Evolutionary conservation across 2,888 invertebrate genomes (phyloP), one percentile per base, ranked within the genome.

Genomic region (Xanthorhoe designata): DNA sequence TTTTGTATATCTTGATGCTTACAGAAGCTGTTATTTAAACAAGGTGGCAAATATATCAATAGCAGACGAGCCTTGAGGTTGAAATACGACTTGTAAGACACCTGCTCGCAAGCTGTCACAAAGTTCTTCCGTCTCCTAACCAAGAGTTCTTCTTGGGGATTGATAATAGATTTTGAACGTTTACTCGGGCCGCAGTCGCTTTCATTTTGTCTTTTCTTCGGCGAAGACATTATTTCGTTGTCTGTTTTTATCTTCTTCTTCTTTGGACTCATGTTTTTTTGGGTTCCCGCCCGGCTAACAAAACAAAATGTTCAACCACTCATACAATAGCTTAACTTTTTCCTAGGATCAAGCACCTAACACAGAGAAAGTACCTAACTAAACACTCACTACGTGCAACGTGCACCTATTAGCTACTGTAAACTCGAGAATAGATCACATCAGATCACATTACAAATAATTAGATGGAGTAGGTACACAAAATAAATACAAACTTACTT

Each of bases 101-200:
- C 89, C 72, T 82, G 77, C 75, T 87, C 83, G 74, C 92, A 92
- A 7, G 91, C 91, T 66, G 79, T 83, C 0, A 91, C 78, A 68
- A 92, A 92, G 70, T 91, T 91, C 64, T 86, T 85, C 55, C 84
- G 83, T 70, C 79, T 87, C 67, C 75, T 78, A 18, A 80, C 75
- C 53, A 82, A 78, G 13, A 84, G 49, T 53, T 85, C 83, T 18
- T 79, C 79, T 38, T 82, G 80, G 29, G 72, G 70, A 59, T 47
- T 74, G 67, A 63, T 69, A 45, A 77, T 76, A 8, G 73, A 57
- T 72, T 84, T 86, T 9, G 71, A n/a, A 35, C 85, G 80, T 75
- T 87, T 89, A 54, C 66, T 68, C 32, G 74, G 38, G 13, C 60
- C 62, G 38, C 73, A 76, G 29, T 73, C 75, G n/a, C 56, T 61